Evolutionary conservation across 1,140 invertebrate species (phyloP).

Genomic region (Hydropsyche tenuis): DNA sequence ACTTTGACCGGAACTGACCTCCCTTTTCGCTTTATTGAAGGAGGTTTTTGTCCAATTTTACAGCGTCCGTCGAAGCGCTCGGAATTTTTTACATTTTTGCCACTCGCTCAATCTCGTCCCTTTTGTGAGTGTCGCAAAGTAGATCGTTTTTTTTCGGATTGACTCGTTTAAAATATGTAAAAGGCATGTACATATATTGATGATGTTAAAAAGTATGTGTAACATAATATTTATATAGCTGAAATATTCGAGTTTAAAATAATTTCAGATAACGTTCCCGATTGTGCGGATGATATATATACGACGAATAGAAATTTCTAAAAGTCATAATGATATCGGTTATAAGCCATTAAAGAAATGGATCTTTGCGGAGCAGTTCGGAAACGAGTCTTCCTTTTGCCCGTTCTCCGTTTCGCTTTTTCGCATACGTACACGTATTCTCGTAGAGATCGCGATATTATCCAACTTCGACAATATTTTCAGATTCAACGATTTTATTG

Average conservation of each 20-base stretch:
- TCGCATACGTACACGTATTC: not conserved
- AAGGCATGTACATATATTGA: not conserved
- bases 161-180: too few species aligned
- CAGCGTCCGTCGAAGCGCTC: too few species aligned
- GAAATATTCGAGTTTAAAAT: constrained; percentile 24
- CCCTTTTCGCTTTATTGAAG: constrained; percentile 11
- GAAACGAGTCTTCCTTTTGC: constrained; percentile 16
- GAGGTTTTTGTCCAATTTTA: constrained; percentile 15
- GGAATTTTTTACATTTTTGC: constrained; percentile 12
- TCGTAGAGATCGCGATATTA: constrained; percentile 40
- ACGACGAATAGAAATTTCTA: constrained; percentile 32
- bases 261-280: constrained; percentile 1
- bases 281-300: not conserved
- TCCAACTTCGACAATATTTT: constrained; percentile 49
- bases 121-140: too few species aligned
- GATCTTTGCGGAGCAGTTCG: constrained; percentile 38
- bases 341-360: constrained; percentile 50
- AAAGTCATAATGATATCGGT: constrained; percentile 48
- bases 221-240: too few species aligned
- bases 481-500: constrained; percentile 47
- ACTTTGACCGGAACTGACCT: constrained; percentile 25
- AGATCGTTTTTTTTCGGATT: not conserved
- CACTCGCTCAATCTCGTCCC: too few species aligned
- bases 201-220: too few species aligned
- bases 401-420: too few species aligned